Percentiles rank a stretch among this genome's conserved stretches.
Evolutionary conservation across 2,797 vertebrate species (phyloP).

Genomic region (Eulemur coronatus): DNA sequence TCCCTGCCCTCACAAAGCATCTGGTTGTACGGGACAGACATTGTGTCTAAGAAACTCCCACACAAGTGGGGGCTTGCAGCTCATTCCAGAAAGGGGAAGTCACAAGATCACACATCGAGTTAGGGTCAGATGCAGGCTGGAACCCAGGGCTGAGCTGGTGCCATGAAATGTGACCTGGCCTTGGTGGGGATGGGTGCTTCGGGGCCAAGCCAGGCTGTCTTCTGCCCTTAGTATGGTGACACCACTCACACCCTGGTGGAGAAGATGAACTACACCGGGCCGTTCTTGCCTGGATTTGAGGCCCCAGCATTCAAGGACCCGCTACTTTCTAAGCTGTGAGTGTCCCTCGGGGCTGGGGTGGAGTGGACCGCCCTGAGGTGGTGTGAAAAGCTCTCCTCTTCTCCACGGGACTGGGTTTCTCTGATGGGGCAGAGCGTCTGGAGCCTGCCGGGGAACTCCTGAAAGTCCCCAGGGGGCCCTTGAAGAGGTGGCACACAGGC

Average conservation of each 20-base stretch:
- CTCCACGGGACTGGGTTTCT: background rate
- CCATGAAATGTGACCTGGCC: background rate
- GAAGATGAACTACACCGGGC: conserved; percentile 90
- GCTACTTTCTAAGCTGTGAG: conserved; percentile 91
- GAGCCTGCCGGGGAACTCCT: background rate
- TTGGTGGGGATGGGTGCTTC: background rate
- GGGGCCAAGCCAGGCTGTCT: background rate
- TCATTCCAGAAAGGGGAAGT: background rate
- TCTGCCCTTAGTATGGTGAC: conserved; percentile 91
- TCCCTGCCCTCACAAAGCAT: background rate
- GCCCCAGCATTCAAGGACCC: conserved; percentile 87
- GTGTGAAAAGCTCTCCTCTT: accelerated
- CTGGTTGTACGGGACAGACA: background rate
- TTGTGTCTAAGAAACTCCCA: background rate
- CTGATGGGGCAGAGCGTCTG: background rate
- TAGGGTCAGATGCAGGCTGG: background rate
- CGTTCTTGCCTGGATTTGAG: conserved; percentile 93
- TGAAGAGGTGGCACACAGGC: background rate
- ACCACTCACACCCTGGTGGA: conserved; percentile 98
- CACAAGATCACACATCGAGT: accelerated
- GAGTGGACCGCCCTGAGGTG: accelerated
- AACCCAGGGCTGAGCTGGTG: accelerated
- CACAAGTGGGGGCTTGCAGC: background rate
- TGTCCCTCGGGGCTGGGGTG: background rate
- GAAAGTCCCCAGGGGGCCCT: no score